These are phyloP conservation scores for Lepas anatifera DNA, from an alignment of 2,888 invertebrate genomes.

Conservation along the genomic window DNA sequence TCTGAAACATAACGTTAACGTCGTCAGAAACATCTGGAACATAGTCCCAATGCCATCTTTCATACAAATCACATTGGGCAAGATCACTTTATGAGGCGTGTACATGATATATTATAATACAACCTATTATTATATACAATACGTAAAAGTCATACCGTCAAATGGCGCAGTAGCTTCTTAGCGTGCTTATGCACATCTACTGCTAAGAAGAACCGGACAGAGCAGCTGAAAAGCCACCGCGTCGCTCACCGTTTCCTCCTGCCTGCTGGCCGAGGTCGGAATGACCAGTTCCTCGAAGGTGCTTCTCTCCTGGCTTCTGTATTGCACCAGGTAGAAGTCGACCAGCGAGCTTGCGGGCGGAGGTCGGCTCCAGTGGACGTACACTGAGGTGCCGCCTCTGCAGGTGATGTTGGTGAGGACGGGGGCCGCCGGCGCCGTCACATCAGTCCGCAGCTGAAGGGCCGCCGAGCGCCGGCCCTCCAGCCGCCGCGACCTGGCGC, in stretches of 20 bases:
- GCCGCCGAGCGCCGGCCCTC: constrained; percentile 65
- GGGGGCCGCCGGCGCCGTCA: constrained; percentile 69
- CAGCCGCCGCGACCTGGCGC: constrained; percentile 60
- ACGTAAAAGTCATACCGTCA: too few relatives aligned
- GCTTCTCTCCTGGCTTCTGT: constrained; percentile 36
- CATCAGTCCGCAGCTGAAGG: constrained; percentile 64
- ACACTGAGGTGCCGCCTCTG: constrained; percentile 60
- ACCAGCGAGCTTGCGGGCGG: constrained; percentile 59
- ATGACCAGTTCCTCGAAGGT: constrained; percentile 12
- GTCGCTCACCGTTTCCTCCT: constrained; percentile 4
- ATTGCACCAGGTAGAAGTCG: constrained; percentile 60
- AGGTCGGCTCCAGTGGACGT: constrained; percentile 72
- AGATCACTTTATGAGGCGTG: too few relatives aligned
- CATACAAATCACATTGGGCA: too few relatives aligned
- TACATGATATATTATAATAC: too few relatives aligned
- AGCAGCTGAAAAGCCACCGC: too few relatives aligned
- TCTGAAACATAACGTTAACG: too few relatives aligned
- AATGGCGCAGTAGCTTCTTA: too few relatives aligned
- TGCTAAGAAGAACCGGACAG: too few relatives aligned
- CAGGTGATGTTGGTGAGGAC: constrained; percentile 70
- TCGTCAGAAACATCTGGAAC: too few relatives aligned
- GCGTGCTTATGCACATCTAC: too few relatives aligned
- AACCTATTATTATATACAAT: too few relatives aligned
- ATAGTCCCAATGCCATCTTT: too few relatives aligned
- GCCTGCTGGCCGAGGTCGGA: not conserved